Conservation (phyloP, 2,888 invertebrate species). For the Dolichomitus sp. region DNA sequence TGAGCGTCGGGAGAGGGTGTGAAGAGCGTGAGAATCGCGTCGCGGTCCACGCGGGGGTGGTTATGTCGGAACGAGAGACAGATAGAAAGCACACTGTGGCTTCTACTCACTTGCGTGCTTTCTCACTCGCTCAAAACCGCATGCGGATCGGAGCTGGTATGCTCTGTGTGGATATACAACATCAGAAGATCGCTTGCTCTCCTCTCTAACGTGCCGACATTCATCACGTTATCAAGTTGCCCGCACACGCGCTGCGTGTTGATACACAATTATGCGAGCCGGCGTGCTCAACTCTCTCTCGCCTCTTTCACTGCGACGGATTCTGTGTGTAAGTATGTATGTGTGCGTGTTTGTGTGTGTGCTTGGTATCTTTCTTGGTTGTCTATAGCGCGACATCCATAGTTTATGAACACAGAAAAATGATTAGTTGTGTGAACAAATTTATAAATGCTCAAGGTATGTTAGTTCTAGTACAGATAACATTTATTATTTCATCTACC, state of each 20-base stretch:
- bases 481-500: too few relatives aligned
- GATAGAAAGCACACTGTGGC: conserved; percentile 35
- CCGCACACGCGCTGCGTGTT: conserved; percentile 82
- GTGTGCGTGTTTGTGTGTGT: neutral
- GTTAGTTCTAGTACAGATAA: too few relatives aligned
- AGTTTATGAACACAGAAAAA: too few relatives aligned
- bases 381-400: neutral
- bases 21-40: conserved; percentile 44
- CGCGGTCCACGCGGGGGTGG: conserved; percentile 6
- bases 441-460: too few relatives aligned
- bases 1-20: conserved; percentile 37
- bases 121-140: conserved; percentile 24
- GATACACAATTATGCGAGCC: conserved; percentile 85
- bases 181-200: conserved; percentile 32
- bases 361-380: neutral
- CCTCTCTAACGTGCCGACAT: conserved; percentile 75
- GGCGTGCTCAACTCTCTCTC: conserved; percentile 75
- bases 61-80: conserved; percentile 38
- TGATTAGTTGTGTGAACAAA: too few relatives aligned
- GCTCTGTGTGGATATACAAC: conserved; percentile 35
- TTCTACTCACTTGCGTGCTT: neutral
- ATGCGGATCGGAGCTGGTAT: conserved; percentile 37
- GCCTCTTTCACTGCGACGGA: conserved; percentile 61
- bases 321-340: neutral
- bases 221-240: conserved; percentile 85